These are phyloP conservation scores for Anorthoa munda DNA, from an alignment of 2,888 invertebrate species.

Conservation along the genomic window DNA sequence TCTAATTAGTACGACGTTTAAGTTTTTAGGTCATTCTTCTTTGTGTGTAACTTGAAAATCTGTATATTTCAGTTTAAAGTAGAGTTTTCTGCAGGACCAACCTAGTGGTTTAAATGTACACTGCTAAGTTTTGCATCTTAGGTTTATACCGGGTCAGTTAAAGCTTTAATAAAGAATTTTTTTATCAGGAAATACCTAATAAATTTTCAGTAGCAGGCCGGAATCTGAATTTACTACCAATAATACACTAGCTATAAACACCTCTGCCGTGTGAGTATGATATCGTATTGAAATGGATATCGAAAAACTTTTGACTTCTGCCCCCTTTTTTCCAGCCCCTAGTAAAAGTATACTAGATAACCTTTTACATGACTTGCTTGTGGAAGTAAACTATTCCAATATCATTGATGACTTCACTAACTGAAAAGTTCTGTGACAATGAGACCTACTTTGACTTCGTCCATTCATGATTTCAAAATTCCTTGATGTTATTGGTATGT, in stretches of 20 bases:
- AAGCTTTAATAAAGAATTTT: too few relatives aligned
- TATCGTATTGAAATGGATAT: too few relatives aligned
- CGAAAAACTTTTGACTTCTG: too few relatives aligned
- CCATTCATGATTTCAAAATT: neutral
- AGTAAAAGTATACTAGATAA: too few relatives aligned
- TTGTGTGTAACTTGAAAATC: neutral
- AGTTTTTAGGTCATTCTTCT: slow-evolving; percentile 6
- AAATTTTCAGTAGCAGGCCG: too few relatives aligned
- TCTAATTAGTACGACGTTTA: slow-evolving; percentile 41
- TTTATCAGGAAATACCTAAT: too few relatives aligned
- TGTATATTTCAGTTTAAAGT: neutral
- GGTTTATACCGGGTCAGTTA: too few relatives aligned
- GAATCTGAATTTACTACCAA: too few relatives aligned
- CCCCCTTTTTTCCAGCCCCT: too few relatives aligned
- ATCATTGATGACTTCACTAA: neutral
- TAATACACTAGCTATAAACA: too few relatives aligned
- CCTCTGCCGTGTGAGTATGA: too few relatives aligned
- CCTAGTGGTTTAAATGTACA: neutral
- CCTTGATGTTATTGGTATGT: neutral
- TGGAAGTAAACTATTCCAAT: neutral
- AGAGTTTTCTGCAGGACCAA: too few relatives aligned
- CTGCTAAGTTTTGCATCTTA: neutral
- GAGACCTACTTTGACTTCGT: neutral
- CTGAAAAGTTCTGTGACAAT: neutral
- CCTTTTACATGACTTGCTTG: neutral